Base-by-base conservation (phyloP, 2,797 vertebrate species). In the Falco cherrug region DNA sequence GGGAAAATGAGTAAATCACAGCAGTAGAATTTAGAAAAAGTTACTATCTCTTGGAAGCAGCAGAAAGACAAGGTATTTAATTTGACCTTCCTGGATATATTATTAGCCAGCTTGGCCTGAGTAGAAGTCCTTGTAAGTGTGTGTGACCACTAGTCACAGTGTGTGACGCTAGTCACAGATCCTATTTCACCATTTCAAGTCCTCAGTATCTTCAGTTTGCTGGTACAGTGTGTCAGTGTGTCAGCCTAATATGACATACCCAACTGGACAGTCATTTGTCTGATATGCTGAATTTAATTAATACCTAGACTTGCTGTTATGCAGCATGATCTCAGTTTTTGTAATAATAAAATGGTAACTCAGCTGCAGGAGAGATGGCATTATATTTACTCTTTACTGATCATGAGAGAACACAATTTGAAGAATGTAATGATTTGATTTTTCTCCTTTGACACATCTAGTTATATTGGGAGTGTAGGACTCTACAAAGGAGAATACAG, bases 21-120 rank as follows among this genome's bases (percentile, higher is more conserved):
- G 61, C 28, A 41, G n/a, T 26, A 68, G 28, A 81, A 75, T 88
- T 78, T 53, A 75, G 71, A 41, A 60, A 60, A 69, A 99, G 99
- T 94, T 99, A 98, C 92, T 98, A 98, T 96, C 98, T 99, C 43
- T 87, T 99, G 96, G 99, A 99, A 97, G 98, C 98, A 8, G 98
- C 98, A 74, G 98, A 99, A 98, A 98, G 98, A 89, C 98, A 99
- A 97, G 98, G 98, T 93, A 99, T 99, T 97, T 99, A 99, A 97
- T 98, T 98, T 1, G 99, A 99, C 97, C 99, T 99, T 96, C 99
- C 99, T 48, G 98, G 98, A 77, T 99, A 98, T 97, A 99, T 99
- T 98, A 99, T 99, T 97, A 99, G 98, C 93, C 98, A 99, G 85
- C 98, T 99, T 96, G 99, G 99, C 68, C 98, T 98, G 63, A 99